Conservation (phyloP, 23 tunicate species). For the Trididemnum miniatum region DNA sequence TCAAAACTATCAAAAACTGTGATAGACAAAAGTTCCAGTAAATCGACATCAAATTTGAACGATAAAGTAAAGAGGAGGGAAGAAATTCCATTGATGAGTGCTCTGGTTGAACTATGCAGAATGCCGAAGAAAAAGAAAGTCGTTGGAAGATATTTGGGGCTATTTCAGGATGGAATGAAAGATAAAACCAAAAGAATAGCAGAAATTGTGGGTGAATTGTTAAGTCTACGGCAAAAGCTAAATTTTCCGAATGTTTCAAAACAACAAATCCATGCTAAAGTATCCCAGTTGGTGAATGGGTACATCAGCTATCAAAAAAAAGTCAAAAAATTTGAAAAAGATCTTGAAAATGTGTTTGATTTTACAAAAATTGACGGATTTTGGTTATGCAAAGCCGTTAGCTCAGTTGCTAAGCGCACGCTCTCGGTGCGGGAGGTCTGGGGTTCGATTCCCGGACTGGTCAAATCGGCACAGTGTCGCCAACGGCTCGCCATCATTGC, state of each 20-base stretch:
- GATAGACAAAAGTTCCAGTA: neutral
- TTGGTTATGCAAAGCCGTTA: too few species aligned
- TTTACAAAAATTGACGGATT: neutral
- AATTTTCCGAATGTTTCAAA: neutral
- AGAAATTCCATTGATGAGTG: neutral
- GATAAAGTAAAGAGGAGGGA: neutral
- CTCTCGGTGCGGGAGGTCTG: too few species aligned
- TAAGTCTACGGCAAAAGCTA: neutral
- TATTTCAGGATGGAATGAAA: conserved; percentile 7
- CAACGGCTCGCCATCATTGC: too few species aligned
- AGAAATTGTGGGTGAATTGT: neutral
- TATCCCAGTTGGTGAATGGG: neutral
- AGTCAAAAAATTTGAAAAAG: neutral
- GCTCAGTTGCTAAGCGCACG: too few species aligned
- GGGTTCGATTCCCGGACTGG: too few species aligned
- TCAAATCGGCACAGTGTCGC: too few species aligned
- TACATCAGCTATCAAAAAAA: neutral
- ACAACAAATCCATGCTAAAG: neutral
- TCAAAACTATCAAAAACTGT: neutral
- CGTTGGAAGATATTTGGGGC: neutral
- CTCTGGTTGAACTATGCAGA: neutral
- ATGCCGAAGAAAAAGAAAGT: conserved; percentile 1
- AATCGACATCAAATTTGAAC: neutral
- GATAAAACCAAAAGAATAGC: neutral
- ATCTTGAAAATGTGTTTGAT: neutral